Percentiles rank a stretch among this genome's conserved stretches.
These are phyloP conservation scores for Acromyrmex charruanus DNA, from an alignment of 1,140 invertebrate species.

Conservation along the genomic window DNA sequence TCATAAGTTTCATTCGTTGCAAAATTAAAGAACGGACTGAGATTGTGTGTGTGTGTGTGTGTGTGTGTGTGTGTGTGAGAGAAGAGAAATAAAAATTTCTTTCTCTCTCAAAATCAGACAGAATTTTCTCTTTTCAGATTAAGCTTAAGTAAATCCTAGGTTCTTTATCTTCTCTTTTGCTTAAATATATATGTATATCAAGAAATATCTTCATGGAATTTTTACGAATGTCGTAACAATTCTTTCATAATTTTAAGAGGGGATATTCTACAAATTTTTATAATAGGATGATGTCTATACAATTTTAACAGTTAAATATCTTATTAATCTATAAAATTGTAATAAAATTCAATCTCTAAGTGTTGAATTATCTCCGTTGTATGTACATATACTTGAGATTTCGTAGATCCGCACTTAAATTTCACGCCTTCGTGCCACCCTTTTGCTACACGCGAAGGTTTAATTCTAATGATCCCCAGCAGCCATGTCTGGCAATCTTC, in stretches of 20 bases:
- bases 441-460: not conserved
- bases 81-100: not conserved
- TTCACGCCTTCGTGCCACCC: not conserved
- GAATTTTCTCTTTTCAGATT: not conserved
- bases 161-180: not conserved
- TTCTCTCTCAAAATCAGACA: not conserved
- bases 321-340: not conserved
- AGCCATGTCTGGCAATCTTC: conserved; percentile 56
- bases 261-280: not conserved
- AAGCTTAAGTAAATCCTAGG: not conserved
- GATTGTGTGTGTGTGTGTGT: not conserved
- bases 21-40: not conserved
- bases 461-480: conserved; percentile 39
- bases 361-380: not conserved
- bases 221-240: conserved; percentile 11
- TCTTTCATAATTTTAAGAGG: not conserved
- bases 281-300: not conserved
- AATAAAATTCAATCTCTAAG: not conserved
- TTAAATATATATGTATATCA: not conserved
- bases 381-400: not conserved
- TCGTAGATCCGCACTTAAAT: conserved; percentile 15
- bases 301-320: conserved; percentile 1
- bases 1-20: not conserved
- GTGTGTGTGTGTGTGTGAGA: no score
- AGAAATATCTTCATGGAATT: not conserved